Percentiles rank a stretch among this genome's conserved stretches.
Conservation (phyloP, 2,888 invertebrate genomes). For the Fragum fragum region DNA sequence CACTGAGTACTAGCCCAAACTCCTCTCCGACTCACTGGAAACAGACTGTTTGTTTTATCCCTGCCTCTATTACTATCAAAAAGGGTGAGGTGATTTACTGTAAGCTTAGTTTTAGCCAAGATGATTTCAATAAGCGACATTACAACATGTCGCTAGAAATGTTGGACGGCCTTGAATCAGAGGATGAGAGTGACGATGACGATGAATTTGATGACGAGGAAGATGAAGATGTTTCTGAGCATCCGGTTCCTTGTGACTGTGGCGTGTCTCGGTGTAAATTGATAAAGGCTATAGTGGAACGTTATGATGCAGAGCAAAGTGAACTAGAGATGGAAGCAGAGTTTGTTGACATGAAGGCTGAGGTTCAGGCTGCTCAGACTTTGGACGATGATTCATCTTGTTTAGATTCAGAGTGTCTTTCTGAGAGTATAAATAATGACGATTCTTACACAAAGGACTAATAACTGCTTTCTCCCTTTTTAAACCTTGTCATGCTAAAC, state of each 20-base stretch:
- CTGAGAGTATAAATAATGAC: constrained; percentile 35
- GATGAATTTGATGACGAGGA: constrained; percentile 63
- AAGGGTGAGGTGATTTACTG: constrained; percentile 88
- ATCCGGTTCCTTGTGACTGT: constrained; percentile 82
- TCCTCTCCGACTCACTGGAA: constrained; percentile 96
- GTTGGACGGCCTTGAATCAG: constrained; percentile 61
- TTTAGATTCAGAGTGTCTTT: constrained; percentile 43
- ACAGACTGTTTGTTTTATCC: constrained; percentile 95
- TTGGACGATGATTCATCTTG: constrained; percentile 64
- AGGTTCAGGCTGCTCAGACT: constrained; percentile 71
- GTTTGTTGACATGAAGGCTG: constrained; percentile 72
- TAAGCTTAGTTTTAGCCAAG: constrained; percentile 75
- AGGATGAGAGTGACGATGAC: constrained; percentile 53
- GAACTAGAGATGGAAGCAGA: constrained; percentile 78
- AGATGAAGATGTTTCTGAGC: constrained; percentile 69
- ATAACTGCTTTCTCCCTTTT: too few relatives aligned
- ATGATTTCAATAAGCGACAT: constrained; percentile 73
- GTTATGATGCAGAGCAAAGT: constrained; percentile 78
- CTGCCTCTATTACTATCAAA: constrained; percentile 91
- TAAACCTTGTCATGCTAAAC: too few relatives aligned
- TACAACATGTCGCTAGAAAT: constrained; percentile 81
- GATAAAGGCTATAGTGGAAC: constrained; percentile 79
- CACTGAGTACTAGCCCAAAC: constrained; percentile 93
- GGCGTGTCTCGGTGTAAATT: constrained; percentile 76
- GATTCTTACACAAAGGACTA: constrained; percentile 30